Evolutionary conservation across 1,140 invertebrate species (phyloP), one percentile per base, ranked within the genome.

Genomic region (Arctopsyche grandis): DNA sequence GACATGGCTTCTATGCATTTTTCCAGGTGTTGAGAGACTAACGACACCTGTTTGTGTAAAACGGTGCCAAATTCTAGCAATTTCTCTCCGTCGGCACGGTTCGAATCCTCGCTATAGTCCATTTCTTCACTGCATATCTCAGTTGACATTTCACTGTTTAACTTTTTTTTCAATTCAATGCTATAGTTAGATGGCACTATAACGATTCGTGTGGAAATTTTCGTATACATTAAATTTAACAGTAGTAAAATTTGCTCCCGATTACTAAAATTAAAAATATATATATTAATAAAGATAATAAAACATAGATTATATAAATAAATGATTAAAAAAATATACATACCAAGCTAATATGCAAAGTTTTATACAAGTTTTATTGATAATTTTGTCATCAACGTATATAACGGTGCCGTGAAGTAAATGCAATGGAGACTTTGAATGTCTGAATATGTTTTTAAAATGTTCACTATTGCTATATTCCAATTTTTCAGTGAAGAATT

Each of bases 1-100:
- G 80, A 81, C 80, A 81, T 81, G 22, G 73, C 74, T 43, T 79
- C 77, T 12, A 81, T 74, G 48, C 80, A 81, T 48, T 71, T 77
- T 29, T 79, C 77, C 19, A 81, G 48, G 66, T 79, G 70, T 29
- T 73, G n/a, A 9, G 77, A 81, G 9, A 81, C 66, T 5, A 69
- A 52, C 21, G 77, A 19, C 80, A 81, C 79, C 74, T 81, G 77
- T 58, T 79, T 19, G 44, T 79, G 21, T 9, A 81, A 71, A 52
- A 19, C 38, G 0, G 48, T 77, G 63, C 52, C 77, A 79, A 29
- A 79, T 19, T 77, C 48, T 24, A 43, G 14, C 22, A 79, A 19
- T 38, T 76, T 21, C 19, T n/a, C 71, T 38, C 58, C 19, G 9
- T 29, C 19, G 7, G 16, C 24, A 46, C 38, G 26, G 38, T 76